Percentiles rank a stretch among this genome's conserved stretches.
Evolutionary conservation across 2,113 vertebrate genomes (phyloP).

Genomic region (Epinephelus fuscoguttatus): DNA sequence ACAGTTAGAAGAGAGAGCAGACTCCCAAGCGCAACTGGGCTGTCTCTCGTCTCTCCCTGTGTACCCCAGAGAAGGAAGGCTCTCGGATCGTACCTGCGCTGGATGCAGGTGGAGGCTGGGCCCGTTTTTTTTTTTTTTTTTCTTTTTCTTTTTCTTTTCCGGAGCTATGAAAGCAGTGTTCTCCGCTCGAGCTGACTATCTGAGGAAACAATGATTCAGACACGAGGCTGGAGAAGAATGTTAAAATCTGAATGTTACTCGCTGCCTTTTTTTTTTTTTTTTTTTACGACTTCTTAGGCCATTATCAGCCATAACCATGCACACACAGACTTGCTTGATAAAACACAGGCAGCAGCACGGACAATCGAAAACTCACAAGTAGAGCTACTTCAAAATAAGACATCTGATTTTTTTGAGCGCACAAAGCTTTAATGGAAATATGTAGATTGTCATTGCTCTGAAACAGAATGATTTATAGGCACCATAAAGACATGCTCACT

Average conservation of each 20-base stretch:
- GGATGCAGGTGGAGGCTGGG: constrained; percentile 26
- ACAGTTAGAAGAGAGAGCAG: constrained; percentile 60
- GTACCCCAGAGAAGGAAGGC: constrained; percentile 40
- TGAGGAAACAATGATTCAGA: constrained; percentile 32
- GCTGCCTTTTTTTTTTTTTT: constrained; percentile 3
- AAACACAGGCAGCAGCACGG: not conserved
- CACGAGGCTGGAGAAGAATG: constrained; percentile 25
- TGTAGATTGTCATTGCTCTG: not conserved
- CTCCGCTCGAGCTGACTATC: constrained; percentile 13
- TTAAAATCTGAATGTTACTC: constrained; percentile 13
- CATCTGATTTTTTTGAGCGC: not conserved
- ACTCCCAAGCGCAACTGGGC: constrained; percentile 56
- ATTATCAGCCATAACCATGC: not conserved
- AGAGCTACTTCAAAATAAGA: constrained; percentile 1
- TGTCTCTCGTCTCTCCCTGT: constrained; percentile 25
- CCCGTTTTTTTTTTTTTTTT: not conserved
- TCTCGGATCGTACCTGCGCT: constrained; percentile 14
- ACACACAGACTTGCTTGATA: not conserved
- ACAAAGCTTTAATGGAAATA: not conserved
- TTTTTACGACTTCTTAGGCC: not conserved
- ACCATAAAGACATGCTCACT: no score
- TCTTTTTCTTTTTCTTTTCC: not conserved
- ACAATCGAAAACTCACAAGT: not conserved
- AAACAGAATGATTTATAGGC: not conserved
- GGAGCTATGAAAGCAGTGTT: constrained; percentile 23